A percentile compares a stretch with the other conserved stretches of the same genome.
Conservation (phyloP, 2,888 invertebrate species). For the Herminia tarsipennalis region DNA sequence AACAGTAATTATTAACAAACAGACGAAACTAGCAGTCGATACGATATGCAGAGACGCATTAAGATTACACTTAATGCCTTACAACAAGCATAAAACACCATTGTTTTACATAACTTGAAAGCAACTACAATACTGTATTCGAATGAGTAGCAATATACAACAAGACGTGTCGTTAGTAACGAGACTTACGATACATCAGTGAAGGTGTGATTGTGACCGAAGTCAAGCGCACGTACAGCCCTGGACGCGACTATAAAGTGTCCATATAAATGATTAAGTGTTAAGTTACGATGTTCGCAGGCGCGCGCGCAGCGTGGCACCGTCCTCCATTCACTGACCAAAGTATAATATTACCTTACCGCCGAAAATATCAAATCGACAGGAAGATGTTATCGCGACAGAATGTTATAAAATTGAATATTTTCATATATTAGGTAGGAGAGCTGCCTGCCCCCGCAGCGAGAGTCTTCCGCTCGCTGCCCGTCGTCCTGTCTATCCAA, state of each 20-base stretch:
- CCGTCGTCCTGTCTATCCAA: conserved; percentile 35
- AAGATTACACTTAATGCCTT: conserved; percentile 2
- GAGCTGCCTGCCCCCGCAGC: conserved; percentile 67
- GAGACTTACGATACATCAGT: conserved; percentile 26
- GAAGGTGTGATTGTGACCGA: conserved; percentile 42
- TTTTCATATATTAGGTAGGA: conserved; percentile 73
- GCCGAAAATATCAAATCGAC: conserved; percentile 85
- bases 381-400: conserved; percentile 80
- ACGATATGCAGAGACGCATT: too few relatives aligned
- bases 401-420: conserved; percentile 85
- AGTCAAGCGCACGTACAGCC: conserved; percentile 35
- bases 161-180: conserved; percentile 25
- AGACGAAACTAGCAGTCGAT: too few relatives aligned
- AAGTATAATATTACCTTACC: conserved; percentile 80
- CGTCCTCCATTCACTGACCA: conserved; percentile 73
- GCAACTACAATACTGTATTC: conserved; percentile 31
- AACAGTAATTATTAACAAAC: too few relatives aligned
- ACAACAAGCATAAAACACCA: conserved; percentile 6
- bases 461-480: conserved; percentile 63
- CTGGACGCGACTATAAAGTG: conserved; percentile 72
- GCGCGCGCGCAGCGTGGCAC: conserved; percentile 76
- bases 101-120: conserved; percentile 13
- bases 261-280: conserved; percentile 82
- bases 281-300: conserved; percentile 78
- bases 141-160: conserved; percentile 42